These are phyloP conservation scores for Lasius platythorax DNA, from an alignment of 2,888 invertebrate species.

Conservation along the genomic window DNA sequence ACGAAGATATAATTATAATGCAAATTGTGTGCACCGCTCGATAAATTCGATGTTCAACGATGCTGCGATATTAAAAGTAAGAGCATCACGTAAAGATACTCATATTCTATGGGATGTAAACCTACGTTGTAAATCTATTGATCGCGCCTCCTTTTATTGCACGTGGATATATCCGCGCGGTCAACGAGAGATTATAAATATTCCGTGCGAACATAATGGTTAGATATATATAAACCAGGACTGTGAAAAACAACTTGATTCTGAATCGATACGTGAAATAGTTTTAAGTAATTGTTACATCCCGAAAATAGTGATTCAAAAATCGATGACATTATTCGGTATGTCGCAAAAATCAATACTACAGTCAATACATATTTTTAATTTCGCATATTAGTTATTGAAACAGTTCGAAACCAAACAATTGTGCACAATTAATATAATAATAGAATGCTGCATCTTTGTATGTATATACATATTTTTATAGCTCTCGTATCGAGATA, in stretches of 20 bases:
- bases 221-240: neutral
- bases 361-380: neutral
- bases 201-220: conserved; percentile 18
- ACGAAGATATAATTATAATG: conserved; percentile 2
- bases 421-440: neutral
- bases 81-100: neutral
- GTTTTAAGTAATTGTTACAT: neutral
- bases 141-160: conserved; percentile 31
- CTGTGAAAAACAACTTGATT: conserved; percentile 18
- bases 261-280: conserved; percentile 1
- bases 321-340: neutral
- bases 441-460: neutral
- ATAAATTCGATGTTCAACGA: neutral
- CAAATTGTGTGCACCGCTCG: neutral
- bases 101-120: conserved; percentile 1
- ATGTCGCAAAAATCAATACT: neutral
- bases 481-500: too few species aligned
- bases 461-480: too few species aligned
- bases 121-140: conserved; percentile 37
- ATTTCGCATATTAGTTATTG: conserved; percentile 9
- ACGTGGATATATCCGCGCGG: conserved; percentile 1
- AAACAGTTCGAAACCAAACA: neutral
- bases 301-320: neutral
- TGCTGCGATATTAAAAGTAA: conserved; percentile 26
- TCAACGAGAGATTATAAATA: conserved; percentile 44